phyloP scores from a whole-genome alignment of 2,113 vertebrate species.

The Axis porcinus region DNA sequence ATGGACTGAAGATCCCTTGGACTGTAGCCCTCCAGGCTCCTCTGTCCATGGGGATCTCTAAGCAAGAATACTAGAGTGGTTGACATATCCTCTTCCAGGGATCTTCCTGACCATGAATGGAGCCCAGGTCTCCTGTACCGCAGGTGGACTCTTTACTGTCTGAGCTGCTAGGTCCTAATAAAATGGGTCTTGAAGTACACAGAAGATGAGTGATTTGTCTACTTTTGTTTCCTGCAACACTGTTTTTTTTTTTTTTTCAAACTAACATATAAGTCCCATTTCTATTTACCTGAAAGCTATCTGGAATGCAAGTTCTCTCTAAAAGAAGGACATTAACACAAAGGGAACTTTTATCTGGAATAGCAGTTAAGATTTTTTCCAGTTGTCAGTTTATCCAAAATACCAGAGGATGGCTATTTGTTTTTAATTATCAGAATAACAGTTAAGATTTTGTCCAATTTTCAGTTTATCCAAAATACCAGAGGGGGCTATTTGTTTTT shows the following conservation, averaged over 20 bases:
- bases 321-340: neutral
- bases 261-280: fast-evolving
- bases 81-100: neutral
- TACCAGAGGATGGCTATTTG: neutral
- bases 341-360: neutral
- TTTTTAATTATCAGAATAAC: no score
- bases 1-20: neutral
- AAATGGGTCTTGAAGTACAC: neutral
- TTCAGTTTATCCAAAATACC: no score
- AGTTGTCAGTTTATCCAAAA: neutral
- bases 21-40: neutral
- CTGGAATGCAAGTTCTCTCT: neutral
- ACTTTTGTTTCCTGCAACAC: neutral
- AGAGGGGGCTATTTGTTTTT: neutral
- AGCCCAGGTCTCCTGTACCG: neutral
- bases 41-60: neutral
- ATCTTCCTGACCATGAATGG: neutral
- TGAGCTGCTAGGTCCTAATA: neutral
- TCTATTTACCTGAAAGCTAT: fast-evolving
- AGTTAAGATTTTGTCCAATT: no score
- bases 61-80: fast-evolving
- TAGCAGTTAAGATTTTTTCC: neutral
- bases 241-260: neutral
- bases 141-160: neutral
- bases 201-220: neutral